Evolutionary conservation across 2,797 vertebrate genomes (phyloP), one percentile per base, ranked within the genome.

Genomic region (Falco novaeseelandiae): DNA sequence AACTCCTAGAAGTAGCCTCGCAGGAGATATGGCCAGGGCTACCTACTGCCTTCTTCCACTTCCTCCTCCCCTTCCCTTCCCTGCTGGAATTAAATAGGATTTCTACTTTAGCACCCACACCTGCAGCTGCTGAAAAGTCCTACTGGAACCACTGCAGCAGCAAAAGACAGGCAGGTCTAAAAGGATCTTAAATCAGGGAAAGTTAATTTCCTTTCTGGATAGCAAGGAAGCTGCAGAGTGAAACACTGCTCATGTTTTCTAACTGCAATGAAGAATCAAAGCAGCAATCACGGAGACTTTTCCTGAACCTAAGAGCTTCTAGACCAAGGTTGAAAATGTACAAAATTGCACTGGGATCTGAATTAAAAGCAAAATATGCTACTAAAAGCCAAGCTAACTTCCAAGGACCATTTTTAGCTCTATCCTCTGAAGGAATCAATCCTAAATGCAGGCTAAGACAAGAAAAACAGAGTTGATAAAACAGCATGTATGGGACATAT

Each of bases 171-270:
- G 89, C 93, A 93, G 92, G 87, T 88, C 89, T 95, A 94, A 95
- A 96, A 93, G 82, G 83, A 96, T 93, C 93, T 96, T 96, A 96
- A 96, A 95, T 93, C 87, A 93, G 83, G 87, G 93, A 96, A 97
- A 97, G 93, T 96, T 97, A 94, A 97, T 96, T 97, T 97, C 96
- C 95, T 96, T 93, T 97, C 83, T 96, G 95, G 93, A 96, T 87
- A 86, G 87, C 61, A 77, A 59, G 83, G 95, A 97, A 94, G 92
- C 81, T 81, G 84, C 89, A 40, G 88, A 86, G 83, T 77, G 90
- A 93, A 96, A 91, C 34, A 59, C 77, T 73, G 77, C 91, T 96
- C 78, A 86, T 91, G 94, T 93, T 96, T 95, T 96, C 93, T 93
- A 95, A 88, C 55, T 84, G 49, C 88, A 93, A 66, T 38, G 66